Conservation (phyloP, 1,140 invertebrate genomes). For the Vollenhovia emeryi region DNA sequence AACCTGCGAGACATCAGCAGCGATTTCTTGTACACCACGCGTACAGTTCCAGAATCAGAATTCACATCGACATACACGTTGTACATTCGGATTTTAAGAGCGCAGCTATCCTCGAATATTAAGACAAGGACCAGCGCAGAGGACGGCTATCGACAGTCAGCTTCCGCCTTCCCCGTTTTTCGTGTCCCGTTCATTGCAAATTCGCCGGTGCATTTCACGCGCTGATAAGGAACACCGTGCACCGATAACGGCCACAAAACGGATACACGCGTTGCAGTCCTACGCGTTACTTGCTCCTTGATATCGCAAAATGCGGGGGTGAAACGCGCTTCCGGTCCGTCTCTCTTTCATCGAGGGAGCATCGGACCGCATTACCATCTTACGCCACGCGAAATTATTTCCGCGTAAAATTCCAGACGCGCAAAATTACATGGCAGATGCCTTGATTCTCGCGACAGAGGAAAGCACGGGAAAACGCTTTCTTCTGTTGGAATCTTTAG, state of each 20-base stretch:
- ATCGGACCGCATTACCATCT: not conserved
- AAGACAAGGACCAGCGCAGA: not conserved
- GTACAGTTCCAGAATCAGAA: not conserved
- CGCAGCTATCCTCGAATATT: not conserved
- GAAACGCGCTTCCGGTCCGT: constrained; percentile 63
- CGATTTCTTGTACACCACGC: not conserved
- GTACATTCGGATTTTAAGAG: not conserved
- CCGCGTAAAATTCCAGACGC: not conserved
- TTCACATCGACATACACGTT: not conserved
- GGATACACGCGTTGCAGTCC: constrained; percentile 69
- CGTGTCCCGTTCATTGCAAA: constrained; percentile 46
- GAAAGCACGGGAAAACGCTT: not conserved
- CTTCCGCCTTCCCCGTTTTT: constrained; percentile 23
- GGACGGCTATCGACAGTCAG: constrained; percentile 11
- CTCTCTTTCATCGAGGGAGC: constrained; percentile 9
- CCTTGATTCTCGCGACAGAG: not conserved
- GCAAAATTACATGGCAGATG: not conserved
- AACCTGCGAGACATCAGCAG: not conserved
- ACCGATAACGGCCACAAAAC: constrained; percentile 64
- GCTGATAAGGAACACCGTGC: constrained; percentile 63
- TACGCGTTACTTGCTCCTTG: constrained; percentile 68
- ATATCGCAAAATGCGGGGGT: constrained; percentile 70
- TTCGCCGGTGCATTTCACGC: constrained; percentile 60
- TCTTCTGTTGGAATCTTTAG: not conserved
- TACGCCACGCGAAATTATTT: constrained; percentile 9